Evolutionary conservation across 2,888 invertebrate species (phyloP).

Genomic region (Pardosa pseudoannulata): DNA sequence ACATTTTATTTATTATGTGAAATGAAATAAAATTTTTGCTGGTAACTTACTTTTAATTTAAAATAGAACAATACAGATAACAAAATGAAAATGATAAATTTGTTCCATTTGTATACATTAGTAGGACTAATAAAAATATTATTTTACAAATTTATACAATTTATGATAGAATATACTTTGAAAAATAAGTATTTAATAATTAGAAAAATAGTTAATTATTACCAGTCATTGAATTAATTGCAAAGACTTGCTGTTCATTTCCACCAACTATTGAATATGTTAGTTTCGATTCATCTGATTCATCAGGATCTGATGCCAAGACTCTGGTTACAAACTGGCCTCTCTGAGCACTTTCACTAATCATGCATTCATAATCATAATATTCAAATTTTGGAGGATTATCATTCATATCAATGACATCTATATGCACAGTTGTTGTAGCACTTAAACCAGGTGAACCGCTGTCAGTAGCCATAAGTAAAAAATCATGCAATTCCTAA

Average conservation of each 20-base stretch:
- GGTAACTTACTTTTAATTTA: no score
- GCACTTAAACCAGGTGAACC: slow-evolving; percentile 87
- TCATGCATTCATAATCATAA: slow-evolving; percentile 85
- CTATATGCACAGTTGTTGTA: slow-evolving; percentile 89
- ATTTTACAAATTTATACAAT: no score
- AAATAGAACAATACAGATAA: no score
- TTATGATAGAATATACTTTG: no score
- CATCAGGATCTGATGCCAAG: slow-evolving; percentile 92
- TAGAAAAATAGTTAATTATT: not conserved
- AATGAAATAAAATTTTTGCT: no score
- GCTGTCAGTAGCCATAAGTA: slow-evolving; percentile 87
- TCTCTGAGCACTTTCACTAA: slow-evolving; percentile 88
- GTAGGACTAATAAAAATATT: no score
- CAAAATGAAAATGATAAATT: no score
- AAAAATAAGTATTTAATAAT: no score
- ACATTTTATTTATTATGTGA: no score
- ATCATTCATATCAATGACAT: slow-evolving; percentile 93
- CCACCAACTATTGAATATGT: slow-evolving; percentile 89
- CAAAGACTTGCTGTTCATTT: slow-evolving; percentile 81
- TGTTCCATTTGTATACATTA: no score
- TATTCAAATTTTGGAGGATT: slow-evolving; percentile 86
- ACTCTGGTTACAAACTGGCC: slow-evolving; percentile 93
- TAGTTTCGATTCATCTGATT: slow-evolving; percentile 84
- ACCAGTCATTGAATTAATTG: slow-evolving; percentile 76
- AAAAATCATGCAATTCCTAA: slow-evolving; percentile 85